A percentile compares a stretch with the other conserved stretches of the same genome.
These are phyloP conservation scores for Rynchops niger DNA, from an alignment of 2,113 vertebrate genomes.

Conservation along the genomic window DNA sequence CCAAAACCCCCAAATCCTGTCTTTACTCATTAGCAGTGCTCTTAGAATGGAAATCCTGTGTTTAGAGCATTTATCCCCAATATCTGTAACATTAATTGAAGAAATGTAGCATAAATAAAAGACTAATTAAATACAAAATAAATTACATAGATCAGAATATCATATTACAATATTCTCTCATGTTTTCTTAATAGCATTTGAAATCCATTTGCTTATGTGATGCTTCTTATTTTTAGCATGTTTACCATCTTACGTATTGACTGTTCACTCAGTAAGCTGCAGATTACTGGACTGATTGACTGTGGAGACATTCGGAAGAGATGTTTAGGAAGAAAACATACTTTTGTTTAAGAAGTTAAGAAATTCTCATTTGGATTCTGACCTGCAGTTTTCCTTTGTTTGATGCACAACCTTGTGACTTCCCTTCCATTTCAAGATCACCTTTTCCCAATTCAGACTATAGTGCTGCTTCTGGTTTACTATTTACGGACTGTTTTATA, in stretches of 20 bases:
- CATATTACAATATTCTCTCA: neutral
- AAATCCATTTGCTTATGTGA: neutral
- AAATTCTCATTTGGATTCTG: neutral
- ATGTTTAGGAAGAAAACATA: neutral
- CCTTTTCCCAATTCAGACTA: neutral
- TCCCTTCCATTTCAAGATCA: neutral
- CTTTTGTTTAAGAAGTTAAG: neutral
- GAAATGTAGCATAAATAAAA: neutral
- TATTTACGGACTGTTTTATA: neutral
- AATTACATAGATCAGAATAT: neutral
- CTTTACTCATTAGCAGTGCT: neutral
- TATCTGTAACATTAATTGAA: neutral
- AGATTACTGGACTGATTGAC: neutral
- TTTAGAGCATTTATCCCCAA: neutral
- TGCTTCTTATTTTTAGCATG: neutral
- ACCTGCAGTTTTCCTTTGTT: neutral
- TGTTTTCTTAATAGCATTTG: neutral
- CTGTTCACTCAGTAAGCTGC: neutral
- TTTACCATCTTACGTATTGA: neutral
- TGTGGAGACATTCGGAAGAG: neutral
- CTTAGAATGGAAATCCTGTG: neutral
- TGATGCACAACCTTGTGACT: neutral
- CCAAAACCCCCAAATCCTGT: neutral
- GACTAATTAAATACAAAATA: neutral
- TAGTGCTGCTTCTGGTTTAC: neutral